Evolutionary conservation across 2,888 invertebrate species (phyloP), one percentile per base, ranked within the genome.

Genomic region (Barypeithes pellucidus): DNA sequence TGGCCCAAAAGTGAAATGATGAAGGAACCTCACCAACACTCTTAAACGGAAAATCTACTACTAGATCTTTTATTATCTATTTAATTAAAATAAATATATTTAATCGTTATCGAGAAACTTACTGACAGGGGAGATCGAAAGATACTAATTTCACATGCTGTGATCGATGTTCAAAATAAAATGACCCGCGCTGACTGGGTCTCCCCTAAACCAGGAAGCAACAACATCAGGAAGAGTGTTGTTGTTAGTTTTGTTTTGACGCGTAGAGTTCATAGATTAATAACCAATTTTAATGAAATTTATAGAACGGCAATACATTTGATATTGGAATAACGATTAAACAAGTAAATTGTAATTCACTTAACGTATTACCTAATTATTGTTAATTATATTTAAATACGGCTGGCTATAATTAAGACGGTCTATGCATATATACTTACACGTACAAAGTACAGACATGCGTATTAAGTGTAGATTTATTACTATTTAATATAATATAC

Each of bases 401-500:
- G 43, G 67, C 67, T 67, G 16, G 39, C 16, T 68, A 67, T 72
- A 75, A 72, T 75, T 72, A 72, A 71, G 52, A 67, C 67, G 22
- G 63, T 63, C 62, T 72, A 47, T 71, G 67, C 29, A 57, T 45
- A 16, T 66, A 59, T 41, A 41, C 3, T 7, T 54, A 59, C 69
- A 47, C 69, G 69, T 72, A 72, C 72, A 66, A 75, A 65, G 66
- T 68, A 72, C 74, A 75, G 65, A 69, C 69, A 76, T 72, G 74
- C 76, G 73, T 69, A 47, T 69, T 65, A 63, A 45, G 50, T 69
- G 50, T 57, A 47, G 52, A 62, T 62, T 67, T 68, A 57, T 67
- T 59, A 63, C 39, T 47, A 36, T 65, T 68, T 63, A 68, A 68
- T 68, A 63, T 62, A 36, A 62, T 63, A 63, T 14, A 62, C n/a